These are phyloP conservation scores for Leptodactylus fallax DNA, from an alignment of 2,797 vertebrate genomes.

Conservation along the genomic window DNA sequence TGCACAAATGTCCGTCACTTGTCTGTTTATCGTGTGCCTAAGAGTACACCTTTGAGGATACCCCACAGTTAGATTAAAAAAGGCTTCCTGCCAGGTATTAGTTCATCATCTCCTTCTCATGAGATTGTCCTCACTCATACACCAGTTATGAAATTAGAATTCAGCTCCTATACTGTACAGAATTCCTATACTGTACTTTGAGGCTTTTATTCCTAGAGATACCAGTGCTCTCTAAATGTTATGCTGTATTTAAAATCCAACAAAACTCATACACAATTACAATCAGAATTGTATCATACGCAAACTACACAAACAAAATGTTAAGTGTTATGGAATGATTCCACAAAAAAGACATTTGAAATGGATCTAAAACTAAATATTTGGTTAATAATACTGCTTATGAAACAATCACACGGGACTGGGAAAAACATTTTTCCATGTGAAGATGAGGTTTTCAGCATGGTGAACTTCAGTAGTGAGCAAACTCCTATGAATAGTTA, in stretches of 20 bases:
- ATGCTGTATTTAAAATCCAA: background rate
- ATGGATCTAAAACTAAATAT: constrained; percentile 44
- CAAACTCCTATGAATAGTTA: background rate
- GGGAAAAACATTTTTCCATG: constrained; percentile 21
- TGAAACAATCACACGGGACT: background rate
- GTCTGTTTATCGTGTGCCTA: too few species aligned
- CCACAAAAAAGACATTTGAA: constrained; percentile 35
- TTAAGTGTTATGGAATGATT: constrained; percentile 38
- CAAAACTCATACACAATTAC: background rate
- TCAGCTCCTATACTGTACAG: background rate
- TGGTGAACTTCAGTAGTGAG: background rate
- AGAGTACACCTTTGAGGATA: too few species aligned
- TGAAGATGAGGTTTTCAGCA: background rate
- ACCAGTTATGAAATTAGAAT: background rate
- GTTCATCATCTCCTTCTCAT: too few species aligned
- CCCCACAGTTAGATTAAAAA: too few species aligned
- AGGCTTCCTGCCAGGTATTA: too few species aligned
- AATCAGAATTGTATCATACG: background rate
- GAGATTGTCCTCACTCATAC: too few species aligned
- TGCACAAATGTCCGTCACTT: too few species aligned
- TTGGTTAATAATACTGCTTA: constrained; percentile 25
- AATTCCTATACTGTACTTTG: background rate
- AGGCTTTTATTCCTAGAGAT: background rate
- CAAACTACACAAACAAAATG: constrained; percentile 38
- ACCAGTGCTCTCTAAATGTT: background rate